Conservation (phyloP, 1,140 invertebrate species). For the Drosophila sucinea region DNA sequence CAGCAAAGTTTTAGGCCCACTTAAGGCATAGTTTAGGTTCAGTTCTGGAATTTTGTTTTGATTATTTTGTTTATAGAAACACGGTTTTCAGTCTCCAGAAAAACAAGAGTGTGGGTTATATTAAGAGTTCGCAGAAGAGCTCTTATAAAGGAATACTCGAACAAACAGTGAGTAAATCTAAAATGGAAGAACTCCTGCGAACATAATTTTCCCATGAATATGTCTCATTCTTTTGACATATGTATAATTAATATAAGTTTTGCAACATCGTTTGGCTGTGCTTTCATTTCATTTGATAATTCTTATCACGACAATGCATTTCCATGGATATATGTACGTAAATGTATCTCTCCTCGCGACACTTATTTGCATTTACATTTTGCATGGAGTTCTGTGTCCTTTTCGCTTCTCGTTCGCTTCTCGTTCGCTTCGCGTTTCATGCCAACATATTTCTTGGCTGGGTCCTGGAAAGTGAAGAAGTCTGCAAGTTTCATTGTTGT, state of each 20-base stretch:
- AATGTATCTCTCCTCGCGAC: not conserved
- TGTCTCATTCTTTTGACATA: not conserved
- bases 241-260: not conserved
- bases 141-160: no score
- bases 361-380: constrained; percentile 11
- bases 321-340: not conserved
- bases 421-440: not conserved
- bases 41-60: no score
- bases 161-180: no score
- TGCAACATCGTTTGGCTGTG: not conserved
- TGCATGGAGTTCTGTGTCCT: not conserved
- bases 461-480: constrained; percentile 13
- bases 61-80: no score
- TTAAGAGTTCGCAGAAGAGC: no score
- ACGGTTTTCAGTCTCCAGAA: no score
- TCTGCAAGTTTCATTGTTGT: constrained; percentile 50
- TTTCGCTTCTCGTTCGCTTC: not conserved
- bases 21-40: no score
- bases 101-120: no score
- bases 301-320: not conserved
- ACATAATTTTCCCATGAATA: not conserved
- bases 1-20: no score
- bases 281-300: constrained; percentile 8
- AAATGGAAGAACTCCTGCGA: no score
- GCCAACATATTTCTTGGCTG: not conserved